A percentile compares a stretch with the other conserved stretches of the same genome.
These are phyloP conservation scores for Toxotes jaculatrix DNA, from an alignment of 2,113 vertebrate species.

Conservation along the genomic window DNA sequence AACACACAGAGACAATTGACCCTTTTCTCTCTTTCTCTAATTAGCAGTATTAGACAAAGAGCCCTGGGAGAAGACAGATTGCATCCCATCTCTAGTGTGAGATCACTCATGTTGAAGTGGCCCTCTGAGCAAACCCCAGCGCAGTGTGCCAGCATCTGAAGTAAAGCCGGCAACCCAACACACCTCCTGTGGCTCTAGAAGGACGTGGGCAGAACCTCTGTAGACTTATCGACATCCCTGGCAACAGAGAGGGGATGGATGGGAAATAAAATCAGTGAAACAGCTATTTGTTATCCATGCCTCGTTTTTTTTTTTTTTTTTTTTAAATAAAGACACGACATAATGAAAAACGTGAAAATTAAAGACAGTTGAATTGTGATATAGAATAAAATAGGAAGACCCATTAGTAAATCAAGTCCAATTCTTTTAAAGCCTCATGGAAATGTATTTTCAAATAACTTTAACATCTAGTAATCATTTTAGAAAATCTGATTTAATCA, in stretches of 20 bases:
- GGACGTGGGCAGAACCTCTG: conserved; percentile 16
- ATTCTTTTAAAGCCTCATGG: too few relatives aligned
- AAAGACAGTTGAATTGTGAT: not conserved
- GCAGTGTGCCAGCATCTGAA: conserved; percentile 47
- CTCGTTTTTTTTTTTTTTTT: not conserved
- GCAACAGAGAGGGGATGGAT: conserved; percentile 13
- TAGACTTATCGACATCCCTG: conserved; percentile 18
- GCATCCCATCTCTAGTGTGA: conserved; percentile 69
- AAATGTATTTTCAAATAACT: too few relatives aligned
- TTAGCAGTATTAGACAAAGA: conserved; percentile 79
- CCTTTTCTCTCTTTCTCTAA: conserved; percentile 74
- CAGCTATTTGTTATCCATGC: not conserved
- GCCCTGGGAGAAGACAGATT: conserved; percentile 74
- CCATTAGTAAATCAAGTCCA: too few relatives aligned
- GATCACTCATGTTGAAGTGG: conserved; percentile 72
- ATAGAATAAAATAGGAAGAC: too few relatives aligned
- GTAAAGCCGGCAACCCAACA: conserved; percentile 35
- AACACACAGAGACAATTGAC: conserved; percentile 66
- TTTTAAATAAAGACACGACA: not conserved
- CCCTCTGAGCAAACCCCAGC: conserved; percentile 59
- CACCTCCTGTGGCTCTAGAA: conserved; percentile 27
- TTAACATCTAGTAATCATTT: too few relatives aligned
- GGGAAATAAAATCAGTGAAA: conserved; percentile 9
- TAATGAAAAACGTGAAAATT: not conserved
- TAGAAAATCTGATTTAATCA: too few relatives aligned